A percentile compares a stretch with the other conserved stretches of the same genome.
Conservation (phyloP, 2,113 vertebrate species). For the Cairina moschata region DNA sequence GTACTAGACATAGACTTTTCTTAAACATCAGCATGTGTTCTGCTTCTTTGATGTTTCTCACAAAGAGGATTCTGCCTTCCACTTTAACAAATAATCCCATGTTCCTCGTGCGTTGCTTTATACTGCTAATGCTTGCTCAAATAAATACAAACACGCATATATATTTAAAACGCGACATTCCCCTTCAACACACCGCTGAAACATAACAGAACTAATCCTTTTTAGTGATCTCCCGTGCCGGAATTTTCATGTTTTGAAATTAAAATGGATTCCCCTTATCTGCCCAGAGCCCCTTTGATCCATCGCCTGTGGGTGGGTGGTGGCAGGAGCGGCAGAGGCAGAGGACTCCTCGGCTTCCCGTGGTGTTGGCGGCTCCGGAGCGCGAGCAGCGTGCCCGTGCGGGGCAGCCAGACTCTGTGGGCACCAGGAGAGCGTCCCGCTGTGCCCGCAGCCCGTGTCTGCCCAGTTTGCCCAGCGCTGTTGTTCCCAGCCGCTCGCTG, state of each 20-base stretch:
- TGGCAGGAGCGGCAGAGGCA: constrained; percentile 46
- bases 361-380: constrained; percentile 53
- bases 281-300: constrained; percentile 68
- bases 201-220: constrained; percentile 14
- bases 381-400: neutral
- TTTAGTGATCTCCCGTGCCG: constrained; percentile 59
- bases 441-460: neutral
- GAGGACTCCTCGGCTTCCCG: constrained; percentile 29
- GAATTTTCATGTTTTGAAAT: constrained; percentile 69
- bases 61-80: constrained; percentile 23
- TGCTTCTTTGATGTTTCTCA: constrained; percentile 59
- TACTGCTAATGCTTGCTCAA: constrained; percentile 31
- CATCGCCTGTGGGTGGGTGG: constrained; percentile 55
- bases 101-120: neutral
- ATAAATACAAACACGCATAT: neutral
- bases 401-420: accelerated
- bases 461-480: accelerated
- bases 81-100: constrained; percentile 33
- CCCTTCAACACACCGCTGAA: neutral
- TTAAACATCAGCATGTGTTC: constrained; percentile 62
- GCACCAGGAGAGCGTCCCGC: neutral
- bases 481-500: neutral
- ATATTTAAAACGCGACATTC: constrained; percentile 22
- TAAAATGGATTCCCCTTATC: constrained; percentile 76
- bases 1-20: constrained; percentile 31